Base-by-base conservation (phyloP, 2,797 vertebrate species). In the Cichlasoma orientale region DNA sequence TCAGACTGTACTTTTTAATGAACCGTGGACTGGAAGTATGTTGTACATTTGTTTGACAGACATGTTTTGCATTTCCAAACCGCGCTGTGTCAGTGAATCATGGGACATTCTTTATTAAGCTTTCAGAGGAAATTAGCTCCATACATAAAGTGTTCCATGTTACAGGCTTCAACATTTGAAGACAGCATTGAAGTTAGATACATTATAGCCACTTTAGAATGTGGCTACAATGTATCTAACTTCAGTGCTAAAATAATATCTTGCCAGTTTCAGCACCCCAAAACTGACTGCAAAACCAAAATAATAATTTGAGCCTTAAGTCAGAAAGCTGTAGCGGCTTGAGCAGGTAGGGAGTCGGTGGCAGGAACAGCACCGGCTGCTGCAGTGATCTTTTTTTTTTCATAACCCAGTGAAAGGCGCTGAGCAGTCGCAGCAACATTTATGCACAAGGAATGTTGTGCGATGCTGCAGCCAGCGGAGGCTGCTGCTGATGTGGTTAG, bases 371-470 rank as follows among this genome's bases (percentile, higher is more conserved):
- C 1, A 7, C 25, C 9, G 19, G 23, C 44, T 19, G 0, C 23
- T 16, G 0, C 9, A 61, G 74, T 66, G 72, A 54, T 73, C 33
- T n/a, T 59, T 79, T 61, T 56, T 70, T 66, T 33, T 33, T 33
- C 8, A 7, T 19, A 31, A 55, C 73, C 27, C 57, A 21, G 56
- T 55, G 33, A 21, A 74, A 80, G 41, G 55, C 38, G 11, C 70
- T 82, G 68, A 80, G 83, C 74, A 70, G 77, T 73, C 57, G 56
- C 74, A 33, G 2, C 50, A 77, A 54, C 86, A 85, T 89, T 82
- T 85, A 80, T 16, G 47, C 80, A 86, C 58, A 72, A 81, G 79
- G 90, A 91, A 87, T 86, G 91, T 44, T 78, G 63, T 90, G 85
- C 82, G 88, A 83, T 56, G 33, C 80, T 47, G 70, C 13, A 58